Base-by-base conservation (phyloP, 2,113 vertebrate species). In the Gambusia holbrooki region DNA sequence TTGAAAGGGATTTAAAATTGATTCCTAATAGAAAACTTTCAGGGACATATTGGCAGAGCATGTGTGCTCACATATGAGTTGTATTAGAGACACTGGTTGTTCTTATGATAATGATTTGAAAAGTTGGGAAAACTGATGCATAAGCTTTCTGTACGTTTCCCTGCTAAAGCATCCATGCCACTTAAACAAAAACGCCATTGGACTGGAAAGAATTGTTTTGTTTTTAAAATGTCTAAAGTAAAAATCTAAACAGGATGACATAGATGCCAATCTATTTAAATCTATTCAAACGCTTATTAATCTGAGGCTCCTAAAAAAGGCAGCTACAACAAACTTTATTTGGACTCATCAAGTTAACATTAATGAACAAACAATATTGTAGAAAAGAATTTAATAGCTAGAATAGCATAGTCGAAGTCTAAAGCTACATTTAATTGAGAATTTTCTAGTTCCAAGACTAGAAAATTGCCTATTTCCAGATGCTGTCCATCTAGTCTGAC, bases 1-100 rank as follows among this genome's bases (percentile, higher is more conserved):
- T 73, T 68, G 14, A 76, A 54, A 77, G 54, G 33, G 63, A 71
- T 62, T 78, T 80, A 62, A 73, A 81, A 87, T 74, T 70, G 60
- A 37, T 65, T 64, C 22, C 40, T 14, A 32, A 45, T 3, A 0
- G 22, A 3, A 2, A 1, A 80, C 45, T 25, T 54, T 32, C 12
- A 14, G 12, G 37, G 25, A 60, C 33, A 28, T 27, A 45, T 45
- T 17, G 33, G 60, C 35, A 62, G 28, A 72, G 35, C 19, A 30
- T 70, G 11, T 15, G n/a, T 25, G 48, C 30, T 29, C 58, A 61
- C 35, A 42, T 35, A 62, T 45, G 17, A 48, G 45, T 5, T 48
- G 45, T 48, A 48, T 15, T 45, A 45, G 42, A 45, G 42, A 45
- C 42, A 4, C 4, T 1, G 15, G 22, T 5, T 40, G 8, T 6